phyloP scores from a whole-genome alignment of 1,140 invertebrate genomes.

The Lepidostoma basale region DNA sequence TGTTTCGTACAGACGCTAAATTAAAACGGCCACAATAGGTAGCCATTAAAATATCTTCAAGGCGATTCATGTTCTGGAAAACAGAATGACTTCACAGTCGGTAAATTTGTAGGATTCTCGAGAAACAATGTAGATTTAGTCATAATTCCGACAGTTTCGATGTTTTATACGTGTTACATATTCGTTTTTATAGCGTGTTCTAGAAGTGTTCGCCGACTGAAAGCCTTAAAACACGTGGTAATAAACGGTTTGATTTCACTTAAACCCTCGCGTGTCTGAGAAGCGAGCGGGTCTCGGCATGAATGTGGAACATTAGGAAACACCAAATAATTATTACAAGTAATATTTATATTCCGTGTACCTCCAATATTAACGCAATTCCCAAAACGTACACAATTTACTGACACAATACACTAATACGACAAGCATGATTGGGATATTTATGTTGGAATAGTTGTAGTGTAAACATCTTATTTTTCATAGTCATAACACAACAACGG shows the following conservation, averaged over 20 bases:
- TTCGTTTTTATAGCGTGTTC: conserved; percentile 15
- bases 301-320: too few relatives aligned
- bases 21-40: not conserved
- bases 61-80: conserved; percentile 19
- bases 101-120: conserved; percentile 11
- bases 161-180: conserved; percentile 2
- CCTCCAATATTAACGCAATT: too few relatives aligned
- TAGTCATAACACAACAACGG: too few relatives aligned
- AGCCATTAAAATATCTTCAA: conserved; percentile 17
- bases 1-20: conserved; percentile 10
- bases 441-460: too few relatives aligned
- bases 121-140: conserved; percentile 4
- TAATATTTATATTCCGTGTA: too few relatives aligned
- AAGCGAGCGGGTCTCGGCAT: too few relatives aligned
- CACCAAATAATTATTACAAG: too few relatives aligned
- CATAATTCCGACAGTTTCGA: not conserved
- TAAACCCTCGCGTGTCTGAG: not conserved
- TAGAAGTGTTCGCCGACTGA: not conserved
- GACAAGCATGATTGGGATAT: too few relatives aligned
- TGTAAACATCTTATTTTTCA: too few relatives aligned
- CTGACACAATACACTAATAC: too few relatives aligned
- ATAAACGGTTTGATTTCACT: conserved; percentile 12
- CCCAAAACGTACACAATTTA: too few relatives aligned
- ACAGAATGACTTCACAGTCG: conserved; percentile 16
- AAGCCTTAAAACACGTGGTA: conserved; percentile 1